A percentile compares a stretch with the other conserved stretches of the same genome.
Evolutionary conservation across 2,113 vertebrate genomes (phyloP).

Genomic region (Marmota monax): DNA sequence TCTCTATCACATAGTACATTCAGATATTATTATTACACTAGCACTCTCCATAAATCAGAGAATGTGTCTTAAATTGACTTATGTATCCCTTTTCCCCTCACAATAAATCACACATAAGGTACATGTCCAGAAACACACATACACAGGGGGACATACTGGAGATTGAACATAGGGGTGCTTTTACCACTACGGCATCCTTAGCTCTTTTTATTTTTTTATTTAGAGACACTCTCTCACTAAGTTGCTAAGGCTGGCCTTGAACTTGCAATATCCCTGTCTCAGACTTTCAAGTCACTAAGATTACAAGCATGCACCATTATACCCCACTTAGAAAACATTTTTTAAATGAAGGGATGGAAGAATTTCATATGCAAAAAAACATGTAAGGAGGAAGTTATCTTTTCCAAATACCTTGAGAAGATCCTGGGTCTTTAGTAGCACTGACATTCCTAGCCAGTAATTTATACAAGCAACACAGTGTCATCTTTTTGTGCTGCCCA

Average conservation of each 20-base stretch:
- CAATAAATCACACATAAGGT: not conserved
- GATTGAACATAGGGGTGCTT: too few relatives aligned
- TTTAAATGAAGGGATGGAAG: not conserved
- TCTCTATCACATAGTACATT: slow-evolving; percentile 29
- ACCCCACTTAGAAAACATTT: not conserved
- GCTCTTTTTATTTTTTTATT: not conserved
- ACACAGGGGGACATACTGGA: not conserved
- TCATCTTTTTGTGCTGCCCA: not conserved
- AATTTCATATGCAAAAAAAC: not conserved
- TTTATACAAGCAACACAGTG: not conserved
- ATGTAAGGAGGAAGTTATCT: not conserved
- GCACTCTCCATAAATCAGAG: not conserved
- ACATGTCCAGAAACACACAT: not conserved
- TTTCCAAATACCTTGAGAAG: slow-evolving; percentile 13
- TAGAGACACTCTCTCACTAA: not conserved
- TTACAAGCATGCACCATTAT: too few relatives aligned
- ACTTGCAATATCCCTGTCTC: too few relatives aligned
- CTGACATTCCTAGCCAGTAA: not conserved
- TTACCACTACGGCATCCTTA: too few relatives aligned
- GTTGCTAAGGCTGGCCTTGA: not conserved
- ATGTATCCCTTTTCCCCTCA: not conserved
- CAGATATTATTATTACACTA: slow-evolving; percentile 15
- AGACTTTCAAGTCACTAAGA: too few relatives aligned
- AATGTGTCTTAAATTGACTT: not conserved
- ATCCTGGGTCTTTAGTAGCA: not conserved